phyloP scores from a whole-genome alignment of 2,888 invertebrate species.

The Brachyptera risi region DNA sequence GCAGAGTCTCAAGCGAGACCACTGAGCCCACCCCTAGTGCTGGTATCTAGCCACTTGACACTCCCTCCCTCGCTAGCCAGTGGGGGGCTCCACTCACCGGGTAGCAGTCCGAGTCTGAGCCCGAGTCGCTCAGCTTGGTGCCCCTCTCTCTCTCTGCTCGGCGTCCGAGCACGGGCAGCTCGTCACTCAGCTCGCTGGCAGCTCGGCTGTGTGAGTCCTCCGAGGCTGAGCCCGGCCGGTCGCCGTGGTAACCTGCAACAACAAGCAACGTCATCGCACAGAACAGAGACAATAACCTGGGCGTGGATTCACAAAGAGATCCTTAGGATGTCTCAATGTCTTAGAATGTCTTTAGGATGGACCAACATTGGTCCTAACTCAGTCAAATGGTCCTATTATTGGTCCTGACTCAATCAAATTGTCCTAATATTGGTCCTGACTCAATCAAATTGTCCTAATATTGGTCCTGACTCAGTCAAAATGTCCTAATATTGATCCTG shows the following conservation, averaged over 20 bases:
- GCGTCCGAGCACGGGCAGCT: conserved; percentile 59
- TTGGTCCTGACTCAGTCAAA: too few species aligned
- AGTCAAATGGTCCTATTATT: too few species aligned
- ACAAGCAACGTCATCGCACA: not conserved
- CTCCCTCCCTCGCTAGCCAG: too few species aligned
- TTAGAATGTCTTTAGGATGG: not conserved
- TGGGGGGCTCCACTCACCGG: too few species aligned
- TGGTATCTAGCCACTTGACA: too few species aligned
- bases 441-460: too few species aligned
- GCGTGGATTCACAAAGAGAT: not conserved
- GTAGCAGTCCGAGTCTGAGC: conserved; percentile 70
- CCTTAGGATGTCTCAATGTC: not conserved
- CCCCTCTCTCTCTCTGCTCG: conserved; percentile 55
- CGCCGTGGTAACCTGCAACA: conserved; percentile 8
- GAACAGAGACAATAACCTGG: not conserved
- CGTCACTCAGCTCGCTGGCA: conserved; percentile 63
- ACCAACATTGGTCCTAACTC: too few species aligned
- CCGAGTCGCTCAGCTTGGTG: conserved; percentile 52
- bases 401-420: too few species aligned
- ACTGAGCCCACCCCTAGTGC: too few species aligned
- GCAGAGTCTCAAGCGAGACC: too few species aligned
- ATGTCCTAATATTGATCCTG: too few species aligned
- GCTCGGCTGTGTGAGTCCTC: not conserved
- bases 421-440: too few species aligned
- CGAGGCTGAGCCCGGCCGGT: not conserved